These are phyloP conservation scores for Agrilus cyanescens DNA, from an alignment of 2,888 invertebrate species.

Conservation along the genomic window DNA sequence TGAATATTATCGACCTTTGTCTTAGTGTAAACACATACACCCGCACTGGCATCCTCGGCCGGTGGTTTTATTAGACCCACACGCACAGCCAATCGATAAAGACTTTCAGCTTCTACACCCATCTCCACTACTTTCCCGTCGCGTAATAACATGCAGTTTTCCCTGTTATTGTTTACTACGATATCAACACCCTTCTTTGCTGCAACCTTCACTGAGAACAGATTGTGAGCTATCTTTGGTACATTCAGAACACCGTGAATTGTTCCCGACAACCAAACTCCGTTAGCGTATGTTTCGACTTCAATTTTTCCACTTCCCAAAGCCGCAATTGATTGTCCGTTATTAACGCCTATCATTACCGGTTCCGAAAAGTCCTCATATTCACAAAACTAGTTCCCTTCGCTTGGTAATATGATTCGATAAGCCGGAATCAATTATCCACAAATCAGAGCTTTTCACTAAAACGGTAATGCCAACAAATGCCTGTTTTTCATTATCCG, in stretches of 20 bases:
- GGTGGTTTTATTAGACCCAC: no score
- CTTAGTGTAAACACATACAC: no score
- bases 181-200: constrained; percentile 7
- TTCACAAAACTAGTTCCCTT: constrained; percentile 10
- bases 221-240: constrained; percentile 5
- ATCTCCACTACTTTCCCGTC: constrained; percentile 4
- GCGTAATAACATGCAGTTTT: constrained; percentile 5
- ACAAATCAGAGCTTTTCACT: not conserved
- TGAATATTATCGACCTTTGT: constrained; percentile 5
- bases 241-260: constrained; percentile 6
- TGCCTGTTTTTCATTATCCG: no score
- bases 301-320: constrained; percentile 7
- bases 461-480: no score
- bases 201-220: constrained; percentile 10
- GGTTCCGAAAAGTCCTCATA: constrained; percentile 7
- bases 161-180: constrained; percentile 3
- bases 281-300: constrained; percentile 10
- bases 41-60: no score
- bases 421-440: constrained; percentile 13
- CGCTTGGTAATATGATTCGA: constrained; percentile 13
- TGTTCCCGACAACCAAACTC: constrained; percentile 7
- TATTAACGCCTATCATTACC: constrained; percentile 5
- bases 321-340: constrained; percentile 4
- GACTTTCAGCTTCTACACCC: constrained; percentile 5
- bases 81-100: not conserved